These are phyloP conservation scores for Mesaphorura yosii DNA, from an alignment of 1,140 invertebrate genomes.

Conservation along the genomic window DNA sequence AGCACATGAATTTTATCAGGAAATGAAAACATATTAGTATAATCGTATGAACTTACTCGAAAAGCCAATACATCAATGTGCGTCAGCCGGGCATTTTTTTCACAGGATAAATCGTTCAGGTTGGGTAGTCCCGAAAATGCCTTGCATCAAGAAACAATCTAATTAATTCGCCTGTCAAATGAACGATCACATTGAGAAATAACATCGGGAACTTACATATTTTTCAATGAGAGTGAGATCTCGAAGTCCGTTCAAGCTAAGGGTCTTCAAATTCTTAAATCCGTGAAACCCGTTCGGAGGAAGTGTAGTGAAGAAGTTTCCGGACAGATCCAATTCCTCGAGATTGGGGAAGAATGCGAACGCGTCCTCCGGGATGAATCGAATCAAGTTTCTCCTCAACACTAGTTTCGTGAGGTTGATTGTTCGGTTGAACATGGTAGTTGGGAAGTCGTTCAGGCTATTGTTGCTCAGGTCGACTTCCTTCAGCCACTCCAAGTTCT, in stretches of 20 bases:
- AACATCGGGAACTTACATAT: constrained; percentile 18
- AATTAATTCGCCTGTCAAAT: background rate
- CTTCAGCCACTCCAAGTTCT: constrained; percentile 13
- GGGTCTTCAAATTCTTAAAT: constrained; percentile 8
- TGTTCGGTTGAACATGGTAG: constrained; percentile 17
- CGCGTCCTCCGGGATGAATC: constrained; percentile 10
- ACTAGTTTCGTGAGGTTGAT: constrained; percentile 16
- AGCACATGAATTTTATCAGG: no score
- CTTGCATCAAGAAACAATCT: background rate
- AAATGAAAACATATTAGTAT: no score
- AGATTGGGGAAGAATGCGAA: constrained; percentile 6
- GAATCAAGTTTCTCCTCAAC: constrained; percentile 25
- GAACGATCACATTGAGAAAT: background rate
- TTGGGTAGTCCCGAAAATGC: constrained; percentile 15
- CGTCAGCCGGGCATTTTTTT: constrained; percentile 11
- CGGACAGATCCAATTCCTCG: constrained; percentile 23
- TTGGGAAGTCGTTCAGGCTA: constrained; percentile 20
- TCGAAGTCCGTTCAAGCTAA: constrained; percentile 8
- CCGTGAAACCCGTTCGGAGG: constrained; percentile 8
- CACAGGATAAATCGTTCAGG: constrained; percentile 11
- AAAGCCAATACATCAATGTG: constrained; percentile 17
- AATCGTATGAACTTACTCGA: no score
- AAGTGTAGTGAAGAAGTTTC: constrained; percentile 19
- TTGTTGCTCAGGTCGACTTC: constrained; percentile 25
- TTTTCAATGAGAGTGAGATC: constrained; percentile 11